Evolutionary conservation across 2,888 invertebrate genomes (phyloP).

Genomic region (Catocala nupta): DNA sequence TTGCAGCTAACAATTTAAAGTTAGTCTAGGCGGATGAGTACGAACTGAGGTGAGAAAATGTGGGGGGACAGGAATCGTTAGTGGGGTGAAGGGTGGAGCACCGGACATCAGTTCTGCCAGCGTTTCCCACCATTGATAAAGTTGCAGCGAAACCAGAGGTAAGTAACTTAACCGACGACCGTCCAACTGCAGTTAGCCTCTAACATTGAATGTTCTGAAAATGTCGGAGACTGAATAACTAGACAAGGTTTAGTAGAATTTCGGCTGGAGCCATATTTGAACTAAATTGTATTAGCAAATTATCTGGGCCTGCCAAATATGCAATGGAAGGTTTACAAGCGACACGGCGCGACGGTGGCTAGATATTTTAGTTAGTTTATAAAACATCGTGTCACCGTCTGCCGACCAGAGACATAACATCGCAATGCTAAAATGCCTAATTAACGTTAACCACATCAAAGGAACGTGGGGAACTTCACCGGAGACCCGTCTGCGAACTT

Average conservation of each 20-base stretch:
- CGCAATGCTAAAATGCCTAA: conserved; percentile 56
- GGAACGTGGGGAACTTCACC: conserved; percentile 53
- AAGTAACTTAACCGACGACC: conserved; percentile 62
- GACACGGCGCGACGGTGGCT: background rate
- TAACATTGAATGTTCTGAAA: conserved; percentile 56
- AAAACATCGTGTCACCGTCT: conserved; percentile 50
- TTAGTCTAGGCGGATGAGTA: conserved; percentile 70
- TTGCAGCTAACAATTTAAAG: conserved; percentile 83
- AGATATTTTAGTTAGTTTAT: conserved; percentile 52
- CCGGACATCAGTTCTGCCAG: conserved; percentile 61
- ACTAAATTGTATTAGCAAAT: conserved; percentile 18
- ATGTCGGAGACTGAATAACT: conserved; percentile 35
- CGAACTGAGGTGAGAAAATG: conserved; percentile 77
- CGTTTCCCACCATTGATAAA: conserved; percentile 68
- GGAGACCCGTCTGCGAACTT: conserved; percentile 72
- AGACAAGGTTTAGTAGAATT: conserved; percentile 13
- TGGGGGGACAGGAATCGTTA: conserved; percentile 50
- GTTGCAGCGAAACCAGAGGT: conserved; percentile 61
- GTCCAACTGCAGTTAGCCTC: conserved; percentile 55
- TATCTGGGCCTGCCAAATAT: conserved; percentile 15
- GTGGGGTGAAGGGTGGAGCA: conserved; percentile 45
- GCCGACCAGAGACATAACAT: conserved; percentile 50
- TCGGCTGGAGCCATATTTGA: conserved; percentile 11
- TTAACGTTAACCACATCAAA: conserved; percentile 63
- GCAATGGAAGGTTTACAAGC: conserved; percentile 11